Evolutionary conservation across 1,140 invertebrate species (phyloP).

Genomic region (Zaprionus inermis): DNA sequence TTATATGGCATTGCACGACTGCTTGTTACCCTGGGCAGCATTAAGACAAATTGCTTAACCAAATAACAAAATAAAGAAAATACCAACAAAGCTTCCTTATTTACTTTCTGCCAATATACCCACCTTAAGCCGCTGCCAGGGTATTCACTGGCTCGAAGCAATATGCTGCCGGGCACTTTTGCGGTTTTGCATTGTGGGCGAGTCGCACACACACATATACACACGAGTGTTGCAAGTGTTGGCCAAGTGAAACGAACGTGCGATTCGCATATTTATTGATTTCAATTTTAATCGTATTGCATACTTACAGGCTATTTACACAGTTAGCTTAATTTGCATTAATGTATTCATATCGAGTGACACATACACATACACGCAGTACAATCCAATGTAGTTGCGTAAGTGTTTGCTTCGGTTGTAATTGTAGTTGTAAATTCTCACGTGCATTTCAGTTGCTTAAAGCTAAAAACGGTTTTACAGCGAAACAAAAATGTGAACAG

Average conservation of each 20-base stretch:
- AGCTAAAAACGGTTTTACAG: slow-evolving; percentile 66
- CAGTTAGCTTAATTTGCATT: slow-evolving; percentile 40
- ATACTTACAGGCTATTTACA: slow-evolving; percentile 76
- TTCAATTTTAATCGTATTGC: slow-evolving; percentile 69
- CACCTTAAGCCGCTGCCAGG: not conserved
- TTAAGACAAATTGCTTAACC: no score
- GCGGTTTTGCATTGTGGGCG: slow-evolving; percentile 42
- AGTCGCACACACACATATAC: not conserved
- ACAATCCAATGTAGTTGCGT: no score
- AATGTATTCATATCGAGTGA: slow-evolving; percentile 33
- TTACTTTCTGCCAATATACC: not conserved
- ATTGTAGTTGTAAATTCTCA: slow-evolving; percentile 75
- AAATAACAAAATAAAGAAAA: no score
- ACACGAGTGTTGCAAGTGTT: not conserved
- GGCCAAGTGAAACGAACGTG: slow-evolving; percentile 15
- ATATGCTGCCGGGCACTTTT: slow-evolving; percentile 65
- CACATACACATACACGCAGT: slow-evolving; percentile 7
- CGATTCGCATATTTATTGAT: slow-evolving; percentile 62
- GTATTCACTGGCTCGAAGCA: slow-evolving; percentile 33
- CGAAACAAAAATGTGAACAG: slow-evolving; percentile 24
- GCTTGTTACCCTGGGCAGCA: not conserved
- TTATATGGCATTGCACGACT: not conserved
- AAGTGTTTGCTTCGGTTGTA: no score
- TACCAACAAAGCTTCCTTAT: no score
- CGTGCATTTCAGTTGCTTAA: slow-evolving; percentile 83